These are phyloP conservation scores for Drosophila sturtevanti DNA, from an alignment of 1,140 invertebrate species.

Conservation along the genomic window DNA sequence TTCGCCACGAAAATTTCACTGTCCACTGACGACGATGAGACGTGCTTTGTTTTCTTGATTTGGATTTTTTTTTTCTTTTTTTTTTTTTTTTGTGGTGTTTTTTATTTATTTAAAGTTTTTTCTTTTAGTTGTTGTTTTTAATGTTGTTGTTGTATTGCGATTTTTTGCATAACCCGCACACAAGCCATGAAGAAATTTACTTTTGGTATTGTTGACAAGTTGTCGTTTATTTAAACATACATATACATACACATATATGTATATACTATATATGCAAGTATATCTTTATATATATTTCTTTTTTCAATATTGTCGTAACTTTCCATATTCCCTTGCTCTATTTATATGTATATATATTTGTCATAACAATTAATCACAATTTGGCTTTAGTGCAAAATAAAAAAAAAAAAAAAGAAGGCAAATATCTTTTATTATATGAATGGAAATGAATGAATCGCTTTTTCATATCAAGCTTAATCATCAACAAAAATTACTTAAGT, in stretches of 20 bases:
- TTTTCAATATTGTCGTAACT: constrained; percentile 56
- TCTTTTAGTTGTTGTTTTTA: background rate
- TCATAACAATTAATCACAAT: constrained; percentile 50
- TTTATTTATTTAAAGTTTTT: constrained; percentile 30
- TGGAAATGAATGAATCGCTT: constrained; percentile 62
- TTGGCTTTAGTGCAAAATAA: constrained; percentile 45
- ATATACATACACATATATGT: background rate
- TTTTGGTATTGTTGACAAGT: constrained; percentile 73
- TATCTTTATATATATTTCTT: constrained; percentile 31
- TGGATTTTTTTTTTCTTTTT: constrained; percentile 21
- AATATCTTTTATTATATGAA: constrained; percentile 22
- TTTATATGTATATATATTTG: constrained; percentile 31
- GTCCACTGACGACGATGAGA: constrained; percentile 39
- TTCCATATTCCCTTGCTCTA: constrained; percentile 55
- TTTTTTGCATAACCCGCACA: constrained; percentile 65
- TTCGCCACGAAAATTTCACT: constrained; percentile 51
- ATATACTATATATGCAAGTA: constrained; percentile 6
- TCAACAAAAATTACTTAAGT: constrained; percentile 18
- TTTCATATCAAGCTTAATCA: constrained; percentile 49
- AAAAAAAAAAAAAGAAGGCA: background rate
- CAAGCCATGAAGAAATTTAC: constrained; percentile 60
- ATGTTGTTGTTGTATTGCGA: constrained; percentile 12
- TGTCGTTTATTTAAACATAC: constrained; percentile 10
- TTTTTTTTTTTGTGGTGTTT: constrained; percentile 2
- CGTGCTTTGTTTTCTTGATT: constrained; percentile 56